These are phyloP conservation scores for Therioaphis trifolii DNA, from an alignment of 2,888 invertebrate species.

Conservation along the genomic window DNA sequence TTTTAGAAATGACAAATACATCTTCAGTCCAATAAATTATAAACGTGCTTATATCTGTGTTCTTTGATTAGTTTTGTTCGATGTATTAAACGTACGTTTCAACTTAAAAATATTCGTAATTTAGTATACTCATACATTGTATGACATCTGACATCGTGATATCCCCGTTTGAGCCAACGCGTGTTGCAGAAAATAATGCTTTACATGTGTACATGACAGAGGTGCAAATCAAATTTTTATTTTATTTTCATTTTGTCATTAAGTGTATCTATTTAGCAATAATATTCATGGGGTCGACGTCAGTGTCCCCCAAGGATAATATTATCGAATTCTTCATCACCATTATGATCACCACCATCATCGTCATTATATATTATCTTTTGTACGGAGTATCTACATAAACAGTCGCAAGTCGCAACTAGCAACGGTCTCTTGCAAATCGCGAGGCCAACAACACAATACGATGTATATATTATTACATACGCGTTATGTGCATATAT, in stretches of 20 bases:
- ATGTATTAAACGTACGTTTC: too few relatives aligned
- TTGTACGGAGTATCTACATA: neutral
- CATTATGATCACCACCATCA: neutral
- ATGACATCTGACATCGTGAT: too few relatives aligned
- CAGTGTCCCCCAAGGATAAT: neutral
- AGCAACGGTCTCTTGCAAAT: constrained; percentile 2
- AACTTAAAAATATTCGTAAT: too few relatives aligned
- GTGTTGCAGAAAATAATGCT: neutral
- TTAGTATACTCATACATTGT: too few relatives aligned
- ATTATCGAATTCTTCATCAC: constrained; percentile 1
- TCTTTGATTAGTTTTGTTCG: too few relatives aligned
- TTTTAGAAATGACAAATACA: too few relatives aligned
- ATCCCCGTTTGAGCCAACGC: too few relatives aligned
- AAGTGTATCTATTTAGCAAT: neutral
- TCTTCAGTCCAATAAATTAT: too few relatives aligned
- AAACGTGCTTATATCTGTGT: too few relatives aligned
- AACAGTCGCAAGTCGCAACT: too few relatives aligned
- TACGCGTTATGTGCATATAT: neutral
- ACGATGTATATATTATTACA: neutral
- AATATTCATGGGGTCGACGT: too few relatives aligned
- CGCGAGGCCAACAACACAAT: neutral
- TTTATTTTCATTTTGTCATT: neutral
- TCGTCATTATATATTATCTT: constrained; percentile 19
- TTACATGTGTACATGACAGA: neutral
- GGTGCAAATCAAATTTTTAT: neutral